These are phyloP conservation scores for Aphrophora alni DNA, from an alignment of 2,888 invertebrate genomes.

Conservation along the genomic window DNA sequence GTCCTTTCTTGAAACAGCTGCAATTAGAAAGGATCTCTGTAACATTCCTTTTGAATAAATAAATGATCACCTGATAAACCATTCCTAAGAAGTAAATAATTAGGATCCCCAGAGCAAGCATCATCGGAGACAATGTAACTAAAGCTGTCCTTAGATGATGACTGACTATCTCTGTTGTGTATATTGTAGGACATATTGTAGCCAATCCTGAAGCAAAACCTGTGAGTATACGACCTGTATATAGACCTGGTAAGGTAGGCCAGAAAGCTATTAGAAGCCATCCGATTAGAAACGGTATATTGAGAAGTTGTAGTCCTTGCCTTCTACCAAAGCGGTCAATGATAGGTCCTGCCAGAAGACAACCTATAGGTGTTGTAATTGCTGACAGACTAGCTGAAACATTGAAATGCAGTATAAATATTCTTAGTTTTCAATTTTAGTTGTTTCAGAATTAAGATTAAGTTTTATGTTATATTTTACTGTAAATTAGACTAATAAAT, in stretches of 20 bases:
- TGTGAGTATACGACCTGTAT: constrained; percentile 54
- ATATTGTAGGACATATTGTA: constrained; percentile 63
- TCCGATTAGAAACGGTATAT: constrained; percentile 60
- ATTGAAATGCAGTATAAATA: constrained; percentile 28
- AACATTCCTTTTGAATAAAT: background rate
- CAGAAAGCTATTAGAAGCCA: constrained; percentile 60
- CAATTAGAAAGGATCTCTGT: no score
- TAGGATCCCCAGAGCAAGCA: constrained; percentile 61
- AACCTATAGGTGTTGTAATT: constrained; percentile 63
- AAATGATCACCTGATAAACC: constrained; percentile 56
- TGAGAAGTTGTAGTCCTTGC: constrained; percentile 59
- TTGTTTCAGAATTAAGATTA: no score
- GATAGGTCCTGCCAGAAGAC: constrained; percentile 61
- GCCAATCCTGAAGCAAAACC: constrained; percentile 59
- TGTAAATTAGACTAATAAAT: no score
- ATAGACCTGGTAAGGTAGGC: constrained; percentile 50
- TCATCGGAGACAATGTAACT: constrained; percentile 63
- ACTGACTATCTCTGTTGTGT: constrained; percentile 60
- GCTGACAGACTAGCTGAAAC: constrained; percentile 63
- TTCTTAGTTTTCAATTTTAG: no score
- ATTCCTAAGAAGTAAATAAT: constrained; percentile 62
- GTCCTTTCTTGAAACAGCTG: no score
- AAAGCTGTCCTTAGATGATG: constrained; percentile 59
- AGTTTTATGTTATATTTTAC: no score
- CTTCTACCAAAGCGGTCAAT: constrained; percentile 62